Conservation (phyloP, 2,888 invertebrate genomes). For the Drosophila silvestris region DNA sequence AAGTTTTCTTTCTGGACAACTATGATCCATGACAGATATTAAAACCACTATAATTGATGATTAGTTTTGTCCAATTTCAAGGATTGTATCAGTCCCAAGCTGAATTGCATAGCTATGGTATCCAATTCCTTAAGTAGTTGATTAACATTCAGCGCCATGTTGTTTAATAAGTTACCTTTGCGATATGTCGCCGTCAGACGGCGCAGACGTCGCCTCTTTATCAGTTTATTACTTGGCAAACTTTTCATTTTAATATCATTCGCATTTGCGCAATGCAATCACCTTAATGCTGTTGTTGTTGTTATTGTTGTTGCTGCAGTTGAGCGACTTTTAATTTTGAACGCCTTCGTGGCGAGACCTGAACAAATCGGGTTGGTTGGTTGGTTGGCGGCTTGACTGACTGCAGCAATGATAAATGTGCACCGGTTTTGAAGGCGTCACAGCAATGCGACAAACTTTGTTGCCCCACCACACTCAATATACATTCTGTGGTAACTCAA, state of each 20-base stretch:
- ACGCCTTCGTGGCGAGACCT: slow-evolving; percentile 78
- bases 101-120: slow-evolving; percentile 3
- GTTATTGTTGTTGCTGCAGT: slow-evolving; percentile 45
- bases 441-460: slow-evolving; percentile 44
- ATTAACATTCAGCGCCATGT: slow-evolving; percentile 71
- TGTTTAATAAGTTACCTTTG: slow-evolving; percentile 78
- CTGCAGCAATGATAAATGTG: slow-evolving; percentile 73
- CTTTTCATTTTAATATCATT: slow-evolving; percentile 81
- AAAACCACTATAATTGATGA: not conserved
- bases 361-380: slow-evolving; percentile 70
- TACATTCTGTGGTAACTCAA: slow-evolving; percentile 13
- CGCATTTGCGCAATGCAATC: slow-evolving; percentile 73
- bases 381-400: slow-evolving; percentile 55
- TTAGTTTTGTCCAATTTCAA: not conserved
- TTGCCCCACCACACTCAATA: slow-evolving; percentile 8
- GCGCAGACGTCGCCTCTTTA: slow-evolving; percentile 80
- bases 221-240: slow-evolving; percentile 82
- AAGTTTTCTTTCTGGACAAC: not conserved
- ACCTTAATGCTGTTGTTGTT: slow-evolving; percentile 48
- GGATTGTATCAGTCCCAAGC: not conserved
- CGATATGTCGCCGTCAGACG: slow-evolving; percentile 78
- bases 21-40: not conserved
- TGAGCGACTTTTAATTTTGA: slow-evolving; percentile 83
- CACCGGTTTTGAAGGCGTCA: slow-evolving; percentile 65
- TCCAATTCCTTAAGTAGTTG: slow-evolving; percentile 26